phyloP scores from a whole-genome alignment of 2,797 vertebrate species.

The Pangasius macronema region DNA sequence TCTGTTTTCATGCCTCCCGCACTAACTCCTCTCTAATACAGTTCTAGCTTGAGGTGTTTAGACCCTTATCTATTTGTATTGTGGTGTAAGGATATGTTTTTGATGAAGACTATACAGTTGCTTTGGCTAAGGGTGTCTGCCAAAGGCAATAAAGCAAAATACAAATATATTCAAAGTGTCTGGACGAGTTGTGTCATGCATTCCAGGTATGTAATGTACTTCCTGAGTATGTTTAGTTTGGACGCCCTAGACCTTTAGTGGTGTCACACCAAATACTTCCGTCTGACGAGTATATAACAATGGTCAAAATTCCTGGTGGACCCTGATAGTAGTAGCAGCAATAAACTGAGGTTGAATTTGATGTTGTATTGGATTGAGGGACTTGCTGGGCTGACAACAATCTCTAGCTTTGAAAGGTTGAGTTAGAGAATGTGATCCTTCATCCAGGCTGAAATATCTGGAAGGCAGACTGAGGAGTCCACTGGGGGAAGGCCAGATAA shows the following conservation, averaged over 20 bases:
- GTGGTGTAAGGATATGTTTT: background rate
- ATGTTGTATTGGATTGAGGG: constrained; percentile 5
- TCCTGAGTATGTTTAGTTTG: too few relatives aligned
- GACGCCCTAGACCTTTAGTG: too few relatives aligned
- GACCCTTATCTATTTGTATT: background rate
- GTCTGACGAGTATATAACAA: too few relatives aligned
- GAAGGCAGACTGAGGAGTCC: constrained; percentile 16
- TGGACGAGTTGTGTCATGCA: background rate
- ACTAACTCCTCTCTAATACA: background rate
- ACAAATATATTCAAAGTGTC: background rate
- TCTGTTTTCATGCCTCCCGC: background rate
- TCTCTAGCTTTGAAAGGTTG: constrained; percentile 17
- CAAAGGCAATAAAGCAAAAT: constrained; percentile 9
- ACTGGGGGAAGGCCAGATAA: constrained; percentile 2
- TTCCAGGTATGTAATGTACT: background rate
- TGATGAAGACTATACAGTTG: background rate
- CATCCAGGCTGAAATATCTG: constrained; percentile 18
- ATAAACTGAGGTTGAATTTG: constrained; percentile 27
- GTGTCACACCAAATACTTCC: too few relatives aligned
- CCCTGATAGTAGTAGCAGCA: constrained; percentile 13
- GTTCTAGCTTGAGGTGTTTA: background rate
- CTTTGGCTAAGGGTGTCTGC: background rate
- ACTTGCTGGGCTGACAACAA: constrained; percentile 14
- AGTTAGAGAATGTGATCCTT: constrained; percentile 1
- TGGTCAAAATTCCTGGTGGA: constrained; percentile 2